phyloP scores from a whole-genome alignment of 92 coral and sea anemone species.

The Phymanthus crucifer region DNA sequence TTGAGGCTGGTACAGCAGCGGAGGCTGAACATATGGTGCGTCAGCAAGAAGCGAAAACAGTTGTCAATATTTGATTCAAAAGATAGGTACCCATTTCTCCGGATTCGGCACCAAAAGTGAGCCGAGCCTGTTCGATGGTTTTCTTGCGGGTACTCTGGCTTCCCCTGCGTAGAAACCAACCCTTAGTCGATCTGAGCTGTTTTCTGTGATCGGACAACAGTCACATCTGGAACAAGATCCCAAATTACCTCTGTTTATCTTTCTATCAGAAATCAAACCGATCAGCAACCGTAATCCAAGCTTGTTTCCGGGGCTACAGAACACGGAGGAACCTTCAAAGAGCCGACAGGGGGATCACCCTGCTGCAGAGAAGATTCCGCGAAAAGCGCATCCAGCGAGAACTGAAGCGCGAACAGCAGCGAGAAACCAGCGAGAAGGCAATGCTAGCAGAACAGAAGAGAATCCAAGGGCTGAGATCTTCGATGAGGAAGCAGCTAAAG shows the following conservation, averaged over 20 bases:
- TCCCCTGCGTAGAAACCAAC: too few species aligned
- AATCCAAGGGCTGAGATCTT: constrained; percentile 74
- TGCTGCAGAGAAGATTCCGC: constrained; percentile 81
- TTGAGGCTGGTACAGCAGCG: constrained; percentile 90
- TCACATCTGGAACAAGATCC: too few species aligned
- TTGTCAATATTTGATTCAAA: too few species aligned
- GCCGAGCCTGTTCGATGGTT: too few species aligned
- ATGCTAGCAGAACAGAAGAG: constrained; percentile 66
- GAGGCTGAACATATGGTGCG: constrained; percentile 87
- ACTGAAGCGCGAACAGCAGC: constrained; percentile 49
- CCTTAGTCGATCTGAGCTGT: too few species aligned
- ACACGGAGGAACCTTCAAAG: constrained; percentile 61
- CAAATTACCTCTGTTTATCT: neutral
- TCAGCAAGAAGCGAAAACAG: neutral
- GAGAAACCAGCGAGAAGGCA: constrained; percentile 52
- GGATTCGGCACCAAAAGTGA: too few species aligned
- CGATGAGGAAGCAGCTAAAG: constrained; percentile 83
- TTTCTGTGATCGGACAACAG: too few species aligned
- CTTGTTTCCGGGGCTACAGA: constrained; percentile 79
- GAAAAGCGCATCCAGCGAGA: constrained; percentile 57
- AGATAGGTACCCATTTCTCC: too few species aligned
- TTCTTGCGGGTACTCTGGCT: too few species aligned
- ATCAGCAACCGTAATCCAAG: constrained; percentile 90
- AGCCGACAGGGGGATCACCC: constrained; percentile 68
- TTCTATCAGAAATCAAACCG: constrained; percentile 63